These are phyloP conservation scores for Coracopsis vasa DNA, from an alignment of 2,113 vertebrate species.

Conservation along the genomic window DNA sequence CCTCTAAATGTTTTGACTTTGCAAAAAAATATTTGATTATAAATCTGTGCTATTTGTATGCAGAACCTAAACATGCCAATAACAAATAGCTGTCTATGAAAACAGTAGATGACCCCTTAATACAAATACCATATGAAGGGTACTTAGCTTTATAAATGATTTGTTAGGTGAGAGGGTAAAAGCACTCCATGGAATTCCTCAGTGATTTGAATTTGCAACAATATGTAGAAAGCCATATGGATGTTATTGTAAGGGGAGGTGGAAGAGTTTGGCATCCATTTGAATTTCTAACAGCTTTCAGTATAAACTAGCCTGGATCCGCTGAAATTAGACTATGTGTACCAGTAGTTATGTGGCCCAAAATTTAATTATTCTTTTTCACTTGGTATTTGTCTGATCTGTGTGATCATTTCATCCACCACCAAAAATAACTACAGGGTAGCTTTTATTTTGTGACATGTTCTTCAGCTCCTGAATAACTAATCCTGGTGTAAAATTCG, in stretches of 20 bases:
- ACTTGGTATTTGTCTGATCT: background rate
- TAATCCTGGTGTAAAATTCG: background rate
- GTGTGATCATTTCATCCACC: background rate
- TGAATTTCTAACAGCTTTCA: background rate
- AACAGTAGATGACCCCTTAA: conserved; percentile 38
- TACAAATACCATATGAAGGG: conserved; percentile 26
- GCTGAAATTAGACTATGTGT: background rate
- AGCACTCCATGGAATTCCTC: conserved; percentile 16
- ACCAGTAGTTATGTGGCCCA: background rate
- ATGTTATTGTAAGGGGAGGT: background rate
- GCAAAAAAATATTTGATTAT: conserved; percentile 36
- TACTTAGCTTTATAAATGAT: conserved; percentile 39
- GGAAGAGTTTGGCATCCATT: background rate
- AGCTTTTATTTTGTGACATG: background rate
- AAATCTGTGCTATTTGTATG: conserved; percentile 45
- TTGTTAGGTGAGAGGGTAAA: conserved; percentile 42
- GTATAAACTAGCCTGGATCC: background rate
- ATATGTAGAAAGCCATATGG: background rate
- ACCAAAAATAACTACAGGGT: background rate
- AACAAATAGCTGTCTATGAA: conserved; percentile 49
- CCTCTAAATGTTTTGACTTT: conserved; percentile 62
- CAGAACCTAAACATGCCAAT: conserved; percentile 45
- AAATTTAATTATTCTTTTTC: background rate
- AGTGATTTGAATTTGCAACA: conserved; percentile 24
- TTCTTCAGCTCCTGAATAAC: background rate